phyloP scores from a whole-genome alignment of 2,113 vertebrate species.

The Peromyscus leucopus region DNA sequence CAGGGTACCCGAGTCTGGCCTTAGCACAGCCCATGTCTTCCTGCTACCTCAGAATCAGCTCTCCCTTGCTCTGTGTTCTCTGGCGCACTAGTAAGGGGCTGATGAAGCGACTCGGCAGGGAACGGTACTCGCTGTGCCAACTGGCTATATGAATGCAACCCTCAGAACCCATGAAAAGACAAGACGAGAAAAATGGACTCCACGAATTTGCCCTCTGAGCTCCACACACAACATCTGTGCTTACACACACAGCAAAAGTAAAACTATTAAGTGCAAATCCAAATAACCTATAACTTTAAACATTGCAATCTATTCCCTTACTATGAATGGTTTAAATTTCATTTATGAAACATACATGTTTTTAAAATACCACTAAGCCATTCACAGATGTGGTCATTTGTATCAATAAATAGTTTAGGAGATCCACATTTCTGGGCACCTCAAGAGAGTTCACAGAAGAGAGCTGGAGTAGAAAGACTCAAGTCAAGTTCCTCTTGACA shows the following conservation, averaged over 20 bases:
- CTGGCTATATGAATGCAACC: not conserved
- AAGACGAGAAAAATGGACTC: not conserved
- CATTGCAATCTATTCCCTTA: not conserved
- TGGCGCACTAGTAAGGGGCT: not conserved
- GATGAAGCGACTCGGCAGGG: not conserved
- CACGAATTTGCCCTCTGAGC: not conserved
- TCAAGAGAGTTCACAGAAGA: constrained; percentile 20
- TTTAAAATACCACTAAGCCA: not conserved
- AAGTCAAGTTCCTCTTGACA: not conserved
- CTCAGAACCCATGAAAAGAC: too few species aligned
- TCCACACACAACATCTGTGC: too few species aligned
- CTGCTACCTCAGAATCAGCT: not conserved
- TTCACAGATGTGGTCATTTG: not conserved
- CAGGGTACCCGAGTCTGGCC: not conserved
- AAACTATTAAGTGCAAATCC: not conserved
- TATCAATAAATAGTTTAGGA: not conserved
- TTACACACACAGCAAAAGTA: too few species aligned
- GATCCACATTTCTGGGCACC: not conserved
- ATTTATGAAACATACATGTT: not conserved
- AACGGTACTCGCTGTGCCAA: not conserved
- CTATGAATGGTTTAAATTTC: not conserved
- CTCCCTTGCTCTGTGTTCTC: not conserved
- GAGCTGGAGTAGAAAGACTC: not conserved
- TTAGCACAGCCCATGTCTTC: not conserved
- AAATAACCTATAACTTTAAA: not conserved